phyloP scores from a whole-genome alignment of 2,888 invertebrate species.

The Hyposoter dolosus region DNA sequence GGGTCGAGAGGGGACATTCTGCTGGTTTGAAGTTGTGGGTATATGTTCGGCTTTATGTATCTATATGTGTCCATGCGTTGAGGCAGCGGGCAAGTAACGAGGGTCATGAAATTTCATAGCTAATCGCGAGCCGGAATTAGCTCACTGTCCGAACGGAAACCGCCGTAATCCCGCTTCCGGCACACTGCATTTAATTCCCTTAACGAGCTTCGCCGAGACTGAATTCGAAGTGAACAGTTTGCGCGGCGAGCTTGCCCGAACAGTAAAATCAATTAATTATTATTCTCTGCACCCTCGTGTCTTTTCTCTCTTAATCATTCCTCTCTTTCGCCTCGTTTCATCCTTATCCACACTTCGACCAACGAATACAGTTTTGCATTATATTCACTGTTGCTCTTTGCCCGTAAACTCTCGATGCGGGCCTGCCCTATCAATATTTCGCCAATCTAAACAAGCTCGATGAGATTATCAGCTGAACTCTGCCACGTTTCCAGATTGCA shows the following conservation, averaged over 20 bases:
- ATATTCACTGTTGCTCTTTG: neutral
- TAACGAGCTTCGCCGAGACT: conserved; percentile 74
- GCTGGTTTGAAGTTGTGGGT: neutral
- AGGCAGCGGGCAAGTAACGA: conserved; percentile 68
- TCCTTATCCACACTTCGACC: neutral
- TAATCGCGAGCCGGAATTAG: conserved; percentile 76
- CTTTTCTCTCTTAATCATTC: conserved; percentile 4
- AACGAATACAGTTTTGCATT: neutral
- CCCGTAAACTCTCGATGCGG: neutral
- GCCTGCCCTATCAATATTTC: neutral
- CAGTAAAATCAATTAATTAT: conserved; percentile 79
- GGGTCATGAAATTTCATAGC: conserved; percentile 77
- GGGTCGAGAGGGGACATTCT: conserved; percentile 34
- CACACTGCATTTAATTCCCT: conserved; percentile 76
- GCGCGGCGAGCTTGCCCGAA: conserved; percentile 69
- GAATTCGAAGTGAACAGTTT: conserved; percentile 64
- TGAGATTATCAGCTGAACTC: neutral
- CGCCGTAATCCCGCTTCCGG: conserved; percentile 75
- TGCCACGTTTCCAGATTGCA: neutral
- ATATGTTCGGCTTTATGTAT: neutral
- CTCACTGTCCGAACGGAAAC: conserved; percentile 74
- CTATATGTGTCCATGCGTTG: conserved; percentile 34
- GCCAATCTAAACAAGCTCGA: neutral
- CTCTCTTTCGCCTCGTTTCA: neutral
- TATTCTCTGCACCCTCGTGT: conserved; percentile 71